These are phyloP conservation scores for Drosophila bipectinata DNA, from an alignment of 1,140 invertebrate species.

Conservation along the genomic window DNA sequence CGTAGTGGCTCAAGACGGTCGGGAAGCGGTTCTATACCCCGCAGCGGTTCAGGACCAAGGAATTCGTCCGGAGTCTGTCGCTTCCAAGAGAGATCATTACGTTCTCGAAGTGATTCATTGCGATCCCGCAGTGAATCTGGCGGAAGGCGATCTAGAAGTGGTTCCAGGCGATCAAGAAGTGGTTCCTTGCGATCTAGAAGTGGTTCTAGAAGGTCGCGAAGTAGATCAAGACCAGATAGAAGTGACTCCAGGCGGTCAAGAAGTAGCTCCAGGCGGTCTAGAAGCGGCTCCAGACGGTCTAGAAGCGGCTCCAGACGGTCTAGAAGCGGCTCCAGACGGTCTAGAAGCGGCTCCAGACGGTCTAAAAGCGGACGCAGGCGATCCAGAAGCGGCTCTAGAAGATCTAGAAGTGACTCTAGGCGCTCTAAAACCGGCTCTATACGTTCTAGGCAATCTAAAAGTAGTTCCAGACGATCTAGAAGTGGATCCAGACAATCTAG, in stretches of 20 bases:
- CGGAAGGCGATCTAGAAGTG: constrained; percentile 54
- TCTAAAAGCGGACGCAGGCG: constrained; percentile 83
- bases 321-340: constrained; percentile 80
- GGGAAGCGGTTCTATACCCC: constrained; percentile 57
- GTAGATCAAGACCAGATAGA: constrained; percentile 8
- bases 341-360: constrained; percentile 71
- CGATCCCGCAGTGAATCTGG: no score
- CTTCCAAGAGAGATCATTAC: not conserved
- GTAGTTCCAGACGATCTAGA: constrained; percentile 62
- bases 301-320: not conserved
- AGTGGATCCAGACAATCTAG: constrained; percentile 11
- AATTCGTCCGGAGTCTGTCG: constrained; percentile 74
- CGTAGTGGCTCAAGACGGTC: constrained; percentile 33
- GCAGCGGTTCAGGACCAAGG: constrained; percentile 39
- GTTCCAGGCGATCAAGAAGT: constrained; percentile 61
- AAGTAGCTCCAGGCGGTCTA: constrained; percentile 55
- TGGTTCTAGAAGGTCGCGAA: not conserved
- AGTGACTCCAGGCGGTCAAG: constrained; percentile 57
- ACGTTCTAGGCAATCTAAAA: constrained; percentile 38
- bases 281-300: constrained; percentile 70
- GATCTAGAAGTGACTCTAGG: constrained; percentile 70
- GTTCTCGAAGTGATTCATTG: constrained; percentile 52
- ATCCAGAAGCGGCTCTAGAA: constrained; percentile 79
- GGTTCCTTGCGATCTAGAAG: constrained; percentile 60
- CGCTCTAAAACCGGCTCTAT: constrained; percentile 42